A percentile compares a stretch with the other conserved stretches of the same genome.
These are phyloP conservation scores for Aplodontia rufa DNA, from an alignment of 2,113 vertebrate species.

Conservation along the genomic window DNA sequence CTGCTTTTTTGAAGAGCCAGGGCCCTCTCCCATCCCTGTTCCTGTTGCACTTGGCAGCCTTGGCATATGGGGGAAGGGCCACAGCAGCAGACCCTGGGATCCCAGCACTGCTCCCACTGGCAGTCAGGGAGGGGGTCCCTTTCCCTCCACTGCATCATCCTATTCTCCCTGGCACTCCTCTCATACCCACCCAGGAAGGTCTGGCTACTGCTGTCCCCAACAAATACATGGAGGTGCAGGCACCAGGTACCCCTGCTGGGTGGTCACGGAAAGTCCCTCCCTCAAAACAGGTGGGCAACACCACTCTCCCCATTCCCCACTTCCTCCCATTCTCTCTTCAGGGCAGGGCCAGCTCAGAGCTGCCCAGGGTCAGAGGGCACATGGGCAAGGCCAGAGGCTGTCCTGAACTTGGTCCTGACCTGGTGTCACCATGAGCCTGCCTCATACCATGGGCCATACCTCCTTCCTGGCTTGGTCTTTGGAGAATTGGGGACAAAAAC, in stretches of 20 bases:
- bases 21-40: not conserved
- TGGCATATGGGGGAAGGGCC: not conserved
- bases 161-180: not conserved
- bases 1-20: not conserved
- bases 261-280: not conserved
- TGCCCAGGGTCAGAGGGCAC: not conserved
- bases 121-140: not conserved
- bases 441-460: fast-evolving
- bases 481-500: not conserved
- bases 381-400: not conserved
- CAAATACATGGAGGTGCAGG: not conserved
- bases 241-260: no score
- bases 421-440: not conserved
- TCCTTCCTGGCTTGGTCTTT: not conserved
- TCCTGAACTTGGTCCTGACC: not conserved
- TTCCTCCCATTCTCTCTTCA: not conserved
- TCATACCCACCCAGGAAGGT: no score
- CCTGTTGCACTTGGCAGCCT: no score
- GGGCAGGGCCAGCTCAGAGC: not conserved
- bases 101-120: not conserved
- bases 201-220: not conserved
- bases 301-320: fast-evolving
- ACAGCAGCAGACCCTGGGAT: not conserved
- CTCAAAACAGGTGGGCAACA: not conserved
- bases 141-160: not conserved